Conservation (phyloP, 1,140 invertebrate genomes). For the Drosophila obscura region DNA sequence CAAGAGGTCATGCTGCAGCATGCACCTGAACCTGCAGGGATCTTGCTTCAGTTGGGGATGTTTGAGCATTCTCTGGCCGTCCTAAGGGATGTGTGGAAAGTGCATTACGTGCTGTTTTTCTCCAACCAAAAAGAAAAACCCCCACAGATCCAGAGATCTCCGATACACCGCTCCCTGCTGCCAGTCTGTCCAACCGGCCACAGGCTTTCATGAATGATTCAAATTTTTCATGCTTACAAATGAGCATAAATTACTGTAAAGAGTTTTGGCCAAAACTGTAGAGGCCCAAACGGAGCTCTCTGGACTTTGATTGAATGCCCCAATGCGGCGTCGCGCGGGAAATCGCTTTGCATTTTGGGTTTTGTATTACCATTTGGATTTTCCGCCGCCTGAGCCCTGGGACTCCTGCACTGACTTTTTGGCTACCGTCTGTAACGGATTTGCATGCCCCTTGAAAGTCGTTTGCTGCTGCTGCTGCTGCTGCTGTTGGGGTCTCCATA, state of each 20-base stretch:
- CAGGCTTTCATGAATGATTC: conserved; percentile 64
- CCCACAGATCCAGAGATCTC: conserved; percentile 32
- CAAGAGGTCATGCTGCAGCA: no score
- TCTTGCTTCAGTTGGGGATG: no score
- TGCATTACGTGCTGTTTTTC: no score
- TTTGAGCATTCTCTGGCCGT: no score
- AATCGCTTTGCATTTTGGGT: conserved; percentile 37
- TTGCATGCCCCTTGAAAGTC: conserved; percentile 31
- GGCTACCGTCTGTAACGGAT: conserved; percentile 32
- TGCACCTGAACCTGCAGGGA: no score
- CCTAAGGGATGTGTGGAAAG: no score
- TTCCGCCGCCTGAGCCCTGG: conserved; percentile 5
- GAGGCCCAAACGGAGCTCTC: conserved; percentile 26
- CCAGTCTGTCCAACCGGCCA: neutral
- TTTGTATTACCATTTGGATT: conserved; percentile 35
- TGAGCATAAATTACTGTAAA: conserved; percentile 77
- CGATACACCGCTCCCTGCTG: no score
- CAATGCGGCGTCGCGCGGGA: conserved; percentile 19
- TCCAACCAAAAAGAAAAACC: no score
- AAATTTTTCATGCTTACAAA: conserved; percentile 81
- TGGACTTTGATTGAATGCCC: conserved; percentile 74
- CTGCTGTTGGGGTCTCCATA: conserved; percentile 26
- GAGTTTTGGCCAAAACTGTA: conserved; percentile 64
- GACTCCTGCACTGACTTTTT: conserved; percentile 12
- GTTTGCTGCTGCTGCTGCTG: conserved; percentile 17